Conservation (phyloP, 2,888 invertebrate species). For the Mesorhabditis belari region DNA sequence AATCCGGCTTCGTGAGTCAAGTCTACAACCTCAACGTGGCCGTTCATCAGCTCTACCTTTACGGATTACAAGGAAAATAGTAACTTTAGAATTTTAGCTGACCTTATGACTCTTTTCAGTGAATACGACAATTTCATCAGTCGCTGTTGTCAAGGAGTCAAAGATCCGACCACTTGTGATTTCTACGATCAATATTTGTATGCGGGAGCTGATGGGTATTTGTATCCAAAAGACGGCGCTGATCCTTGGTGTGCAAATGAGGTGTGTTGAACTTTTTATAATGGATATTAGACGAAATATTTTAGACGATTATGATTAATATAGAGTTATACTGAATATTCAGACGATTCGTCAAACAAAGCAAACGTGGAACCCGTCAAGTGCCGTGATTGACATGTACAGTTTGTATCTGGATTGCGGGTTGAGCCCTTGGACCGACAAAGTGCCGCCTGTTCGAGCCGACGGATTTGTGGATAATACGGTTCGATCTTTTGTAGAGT, state of each 20-base stretch:
- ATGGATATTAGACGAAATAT: no score
- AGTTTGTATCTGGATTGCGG: background rate
- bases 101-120: slow-evolving; percentile 5
- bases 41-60: background rate
- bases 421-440: background rate
- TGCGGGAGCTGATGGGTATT: background rate
- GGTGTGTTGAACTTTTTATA: no score
- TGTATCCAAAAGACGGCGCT: background rate
- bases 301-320: no score
- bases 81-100: background rate
- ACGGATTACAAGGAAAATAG: background rate
- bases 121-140: slow-evolving; percentile 17
- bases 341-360: slow-evolving; percentile 2
- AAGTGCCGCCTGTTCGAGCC: background rate
- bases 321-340: no score
- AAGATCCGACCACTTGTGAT: slow-evolving; percentile 23
- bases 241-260: background rate
- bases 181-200: slow-evolving; percentile 25
- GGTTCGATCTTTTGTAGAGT: background rate
- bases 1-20: background rate
- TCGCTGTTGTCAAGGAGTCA: slow-evolving; percentile 13
- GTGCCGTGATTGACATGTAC: background rate
- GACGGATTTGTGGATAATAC: background rate
- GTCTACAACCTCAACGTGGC: background rate
- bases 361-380: slow-evolving; percentile 4